These are phyloP conservation scores for Patella pellucida DNA, from an alignment of 2,888 invertebrate species.

Conservation along the genomic window DNA sequence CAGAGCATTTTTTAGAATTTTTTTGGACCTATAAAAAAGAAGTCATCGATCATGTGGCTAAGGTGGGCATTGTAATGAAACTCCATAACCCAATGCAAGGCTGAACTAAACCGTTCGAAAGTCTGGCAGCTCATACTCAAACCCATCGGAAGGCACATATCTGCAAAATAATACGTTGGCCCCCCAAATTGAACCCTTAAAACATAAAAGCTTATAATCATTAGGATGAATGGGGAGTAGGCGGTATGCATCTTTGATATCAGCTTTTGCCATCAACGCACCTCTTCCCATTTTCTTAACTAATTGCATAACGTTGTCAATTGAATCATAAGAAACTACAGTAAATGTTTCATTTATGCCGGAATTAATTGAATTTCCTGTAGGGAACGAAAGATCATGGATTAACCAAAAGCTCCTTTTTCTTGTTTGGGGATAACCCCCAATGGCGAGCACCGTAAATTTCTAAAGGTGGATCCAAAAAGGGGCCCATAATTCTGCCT, in stretches of 20 bases:
- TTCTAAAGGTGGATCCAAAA: too few species aligned
- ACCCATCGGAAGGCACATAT: conserved; percentile 9
- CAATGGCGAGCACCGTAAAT: too few species aligned
- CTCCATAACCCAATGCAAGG: conserved; percentile 3
- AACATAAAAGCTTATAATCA: neutral
- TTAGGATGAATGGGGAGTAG: neutral
- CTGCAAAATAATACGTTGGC: neutral
- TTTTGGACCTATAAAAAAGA: neutral
- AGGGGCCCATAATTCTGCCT: too few species aligned
- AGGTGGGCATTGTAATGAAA: neutral
- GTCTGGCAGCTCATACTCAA: neutral
- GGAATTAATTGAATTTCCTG: too few species aligned
- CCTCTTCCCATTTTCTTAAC: neutral
- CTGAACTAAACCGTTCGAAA: neutral
- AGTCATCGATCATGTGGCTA: neutral
- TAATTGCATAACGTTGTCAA: neutral
- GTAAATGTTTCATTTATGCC: neutral
- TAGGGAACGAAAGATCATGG: too few species aligned
- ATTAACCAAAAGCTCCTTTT: too few species aligned
- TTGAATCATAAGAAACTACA: neutral
- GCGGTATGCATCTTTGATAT: too few species aligned
- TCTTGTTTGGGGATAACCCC: too few species aligned
- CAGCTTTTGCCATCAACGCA: neutral
- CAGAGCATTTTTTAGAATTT: neutral
- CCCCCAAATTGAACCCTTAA: neutral